Evolutionary conservation across 1,140 invertebrate genomes (phyloP).

Genomic region (Drosophila malerkotliana): DNA sequence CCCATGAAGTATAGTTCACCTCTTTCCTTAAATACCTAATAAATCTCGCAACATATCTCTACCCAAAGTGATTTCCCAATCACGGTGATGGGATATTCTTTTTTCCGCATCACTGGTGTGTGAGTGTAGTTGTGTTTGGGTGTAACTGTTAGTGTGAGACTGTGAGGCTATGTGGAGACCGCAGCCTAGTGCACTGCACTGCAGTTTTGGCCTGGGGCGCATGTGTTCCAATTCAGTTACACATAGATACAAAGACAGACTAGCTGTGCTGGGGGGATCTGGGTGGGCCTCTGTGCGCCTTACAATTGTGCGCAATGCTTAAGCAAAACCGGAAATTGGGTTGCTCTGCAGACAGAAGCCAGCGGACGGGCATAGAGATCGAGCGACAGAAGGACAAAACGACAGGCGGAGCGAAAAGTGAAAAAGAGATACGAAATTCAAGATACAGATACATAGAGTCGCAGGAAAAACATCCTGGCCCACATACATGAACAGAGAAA

Average conservation of each 20-base stretch:
- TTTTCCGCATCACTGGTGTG: conserved; percentile 33
- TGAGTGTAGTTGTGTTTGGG: conserved; percentile 4
- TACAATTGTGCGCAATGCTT: conserved; percentile 76
- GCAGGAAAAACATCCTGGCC: conserved; percentile 21
- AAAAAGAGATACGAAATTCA: conserved; percentile 46
- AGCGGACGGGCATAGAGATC: conserved; percentile 28
- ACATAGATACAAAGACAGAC: conserved; percentile 46
- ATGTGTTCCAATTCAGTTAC: conserved; percentile 79
- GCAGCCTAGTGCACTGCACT: conserved; percentile 72
- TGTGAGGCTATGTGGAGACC: conserved; percentile 36
- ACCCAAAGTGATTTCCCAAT: conserved; percentile 15
- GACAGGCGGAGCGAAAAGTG: conserved; percentile 45
- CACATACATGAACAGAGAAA: conserved; percentile 23
- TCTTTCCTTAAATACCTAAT: not conserved
- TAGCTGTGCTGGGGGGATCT: conserved; percentile 9
- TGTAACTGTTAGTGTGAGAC: conserved; percentile 6
- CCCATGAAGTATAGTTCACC: not conserved
- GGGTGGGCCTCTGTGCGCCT: conserved; percentile 29
- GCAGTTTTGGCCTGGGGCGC: conserved; percentile 69
- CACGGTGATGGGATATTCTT: conserved; percentile 8
- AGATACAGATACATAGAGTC: conserved; percentile 35
- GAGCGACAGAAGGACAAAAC: conserved; percentile 37
- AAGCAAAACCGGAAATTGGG: conserved; percentile 81
- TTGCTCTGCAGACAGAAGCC: conserved; percentile 72
- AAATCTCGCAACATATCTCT: not conserved